Base-by-base conservation (phyloP, 2,888 invertebrate species). In the Perdita meconis region DNA sequence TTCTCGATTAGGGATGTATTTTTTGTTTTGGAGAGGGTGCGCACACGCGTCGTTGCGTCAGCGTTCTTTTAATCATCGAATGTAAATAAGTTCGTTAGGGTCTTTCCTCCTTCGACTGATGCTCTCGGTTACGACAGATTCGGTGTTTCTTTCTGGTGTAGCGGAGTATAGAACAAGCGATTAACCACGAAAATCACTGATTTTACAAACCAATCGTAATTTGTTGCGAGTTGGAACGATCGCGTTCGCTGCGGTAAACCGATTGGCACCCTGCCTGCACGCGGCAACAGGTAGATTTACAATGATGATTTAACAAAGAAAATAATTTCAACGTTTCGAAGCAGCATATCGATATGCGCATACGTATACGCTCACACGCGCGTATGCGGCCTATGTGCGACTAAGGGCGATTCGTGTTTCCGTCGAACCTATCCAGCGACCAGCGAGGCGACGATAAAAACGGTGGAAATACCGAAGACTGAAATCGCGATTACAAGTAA, bases 61-160 rank as follows among this genome's bases (percentile, higher is more conserved):
- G 53, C 51, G 69, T 70, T 73, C 76, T 79, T 85, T 88, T 86
- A 86, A 88, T 89, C 87, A 88, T 89, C 87, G 82, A 83, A 89
- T 88, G 88, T 85, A 89, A 89, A 89, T 88, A 81, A 84, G 87
- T 85, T 88, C 87, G 88, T 89, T 87, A 88, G 84, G 80, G 40
- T 70, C n/a, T 47, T 19, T 73, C 44, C 26, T 13, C 19, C 12
- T 13, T 44, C 16, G 22, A 13, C 44, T 24, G 53, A n/a, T 26
- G 5, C 42, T 30, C 42, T 36, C 16, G 36, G 12, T n/a, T 6
- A 1, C n/a, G 1, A 24, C 42, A 12, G 12, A 3, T 2, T 26
- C 0, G 10, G 12, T 10, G 19, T 34, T 42, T 34, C 38, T 60
- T 42, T 42, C 61, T 19, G 8, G 16, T 3, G 26, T 12, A 24